Base-by-base conservation (phyloP, 23 tunicate species). In the Halocynthia aurantium region DNA sequence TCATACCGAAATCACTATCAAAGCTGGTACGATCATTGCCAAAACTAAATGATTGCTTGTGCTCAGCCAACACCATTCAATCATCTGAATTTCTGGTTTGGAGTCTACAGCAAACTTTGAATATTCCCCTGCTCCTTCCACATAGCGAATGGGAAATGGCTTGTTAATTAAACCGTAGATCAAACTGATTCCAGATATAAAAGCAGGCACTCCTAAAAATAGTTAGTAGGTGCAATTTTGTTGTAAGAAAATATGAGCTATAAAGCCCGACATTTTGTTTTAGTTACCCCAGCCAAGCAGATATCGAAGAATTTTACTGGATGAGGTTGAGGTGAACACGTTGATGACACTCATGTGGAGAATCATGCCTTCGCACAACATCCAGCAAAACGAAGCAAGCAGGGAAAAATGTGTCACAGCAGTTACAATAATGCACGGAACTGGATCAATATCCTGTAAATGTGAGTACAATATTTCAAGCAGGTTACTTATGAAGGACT, bases 111-210 rank as follows among this genome's bases (percentile, higher is more conserved):
- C 9, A 20, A 65, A 60, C 19, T 19, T 18, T 22, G 88, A 80
- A 20, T 76, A 65, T 53, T 89, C 83, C 51, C 96, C 96, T 7
- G 84, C 83, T 13, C 96, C 96, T 70, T 89, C 77, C 78, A 89
- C 22, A 55, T 89, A 89, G 78, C 96, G 84, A n/a, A 88, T 89
- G 15, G 96, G 96, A 60, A 77, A 89, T 7, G 96, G 88, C 22
- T 53, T 62, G 40, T 51, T 58, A 7, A 57, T 70, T 8, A 89
- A 56, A 7, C 96, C 96, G 69, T 84, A 89, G 13, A 69, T 68
- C 13, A 84, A 53, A 54, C 88, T 56, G 7, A 49, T 52, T 7
- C 68, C 63, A 31, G 96, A 57, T 61, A 89, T 75, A 2, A 81
- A 22, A 15, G 80, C 56, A 10, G 96, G 96, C 13, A 87, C 12